Conservation (phyloP, 2,888 invertebrate genomes). For the Euproctis similis region DNA sequence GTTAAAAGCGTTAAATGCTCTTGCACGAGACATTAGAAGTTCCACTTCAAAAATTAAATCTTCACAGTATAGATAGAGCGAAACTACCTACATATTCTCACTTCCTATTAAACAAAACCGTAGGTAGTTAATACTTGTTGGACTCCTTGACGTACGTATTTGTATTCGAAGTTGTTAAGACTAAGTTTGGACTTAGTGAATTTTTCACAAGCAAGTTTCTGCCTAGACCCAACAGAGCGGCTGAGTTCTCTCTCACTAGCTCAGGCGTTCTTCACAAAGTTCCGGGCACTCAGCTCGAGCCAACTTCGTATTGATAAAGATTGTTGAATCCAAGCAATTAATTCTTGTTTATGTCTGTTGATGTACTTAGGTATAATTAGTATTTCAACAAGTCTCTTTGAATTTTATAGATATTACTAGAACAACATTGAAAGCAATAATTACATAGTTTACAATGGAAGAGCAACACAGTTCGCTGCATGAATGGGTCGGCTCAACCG, state of each 20-base stretch:
- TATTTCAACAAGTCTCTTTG: no score
- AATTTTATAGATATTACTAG: no score
- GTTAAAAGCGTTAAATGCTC: no score
- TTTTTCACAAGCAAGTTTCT: conserved; percentile 19
- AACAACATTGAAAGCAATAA: no score
- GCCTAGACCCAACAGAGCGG: conserved; percentile 3
- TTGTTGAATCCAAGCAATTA: conserved; percentile 9
- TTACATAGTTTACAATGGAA: no score
- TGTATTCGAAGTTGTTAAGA: conserved; percentile 8
- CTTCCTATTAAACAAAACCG: no score
- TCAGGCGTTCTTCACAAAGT: conserved; percentile 16
- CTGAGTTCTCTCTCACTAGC: conserved; percentile 2
- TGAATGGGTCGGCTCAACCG: no score
- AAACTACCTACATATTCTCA: no score
- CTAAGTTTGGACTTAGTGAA: conserved; percentile 15
- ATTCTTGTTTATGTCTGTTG: conserved; percentile 4
- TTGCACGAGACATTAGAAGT: no score
- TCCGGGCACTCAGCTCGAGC: conserved; percentile 16
- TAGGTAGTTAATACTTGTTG: conserved; percentile 15
- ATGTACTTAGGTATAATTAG: background rate
- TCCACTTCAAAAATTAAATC: background rate
- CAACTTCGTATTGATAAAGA: conserved; percentile 9
- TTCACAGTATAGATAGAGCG: no score
- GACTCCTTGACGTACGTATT: conserved; percentile 8
- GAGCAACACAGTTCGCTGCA: no score